These are phyloP conservation scores for Megathymus violae DNA, from an alignment of 1,140 invertebrate genomes.

Conservation along the genomic window DNA sequence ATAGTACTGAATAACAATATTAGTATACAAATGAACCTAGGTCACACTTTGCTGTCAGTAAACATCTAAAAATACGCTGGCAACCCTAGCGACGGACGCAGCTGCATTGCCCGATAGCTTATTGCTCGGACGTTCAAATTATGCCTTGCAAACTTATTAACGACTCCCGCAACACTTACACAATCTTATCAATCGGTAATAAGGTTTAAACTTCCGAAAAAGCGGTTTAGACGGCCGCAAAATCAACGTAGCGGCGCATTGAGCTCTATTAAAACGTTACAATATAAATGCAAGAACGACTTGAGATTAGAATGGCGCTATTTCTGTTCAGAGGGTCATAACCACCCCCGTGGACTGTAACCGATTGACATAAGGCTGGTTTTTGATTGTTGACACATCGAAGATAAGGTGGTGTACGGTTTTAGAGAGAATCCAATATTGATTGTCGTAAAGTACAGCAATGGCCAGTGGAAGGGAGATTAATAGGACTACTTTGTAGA, in stretches of 20 bases:
- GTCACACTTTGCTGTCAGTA: slow-evolving; percentile 16
- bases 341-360: slow-evolving; percentile 30
- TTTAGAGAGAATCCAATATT: slow-evolving; percentile 43
- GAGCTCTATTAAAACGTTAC: slow-evolving; percentile 58
- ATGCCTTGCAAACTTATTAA: slow-evolving; percentile 51
- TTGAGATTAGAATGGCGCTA: slow-evolving; percentile 55
- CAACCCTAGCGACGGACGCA: slow-evolving; percentile 73
- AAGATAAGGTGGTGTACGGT: slow-evolving; percentile 30
- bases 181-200: slow-evolving; percentile 32
- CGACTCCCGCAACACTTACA: slow-evolving; percentile 15
- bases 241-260: slow-evolving; percentile 39
- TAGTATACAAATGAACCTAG: slow-evolving; percentile 17
- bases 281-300: slow-evolving; percentile 60
- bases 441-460: slow-evolving; percentile 42
- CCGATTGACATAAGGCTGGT: not conserved
- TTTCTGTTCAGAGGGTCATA: slow-evolving; percentile 36
- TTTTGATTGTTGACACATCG: slow-evolving; percentile 11
- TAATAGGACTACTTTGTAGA: slow-evolving; percentile 25
- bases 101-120: slow-evolving; percentile 74
- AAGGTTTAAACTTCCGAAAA: slow-evolving; percentile 44
- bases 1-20: too few species aligned
- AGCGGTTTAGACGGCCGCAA: slow-evolving; percentile 26
- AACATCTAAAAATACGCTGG: slow-evolving; percentile 73
- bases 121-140: slow-evolving; percentile 74
- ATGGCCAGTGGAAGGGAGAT: slow-evolving; percentile 23